Percentiles rank a stretch among this genome's conserved stretches.
phyloP scores from a whole-genome alignment of 2,888 invertebrate genomes.

The Liodrosophila aerea region DNA sequence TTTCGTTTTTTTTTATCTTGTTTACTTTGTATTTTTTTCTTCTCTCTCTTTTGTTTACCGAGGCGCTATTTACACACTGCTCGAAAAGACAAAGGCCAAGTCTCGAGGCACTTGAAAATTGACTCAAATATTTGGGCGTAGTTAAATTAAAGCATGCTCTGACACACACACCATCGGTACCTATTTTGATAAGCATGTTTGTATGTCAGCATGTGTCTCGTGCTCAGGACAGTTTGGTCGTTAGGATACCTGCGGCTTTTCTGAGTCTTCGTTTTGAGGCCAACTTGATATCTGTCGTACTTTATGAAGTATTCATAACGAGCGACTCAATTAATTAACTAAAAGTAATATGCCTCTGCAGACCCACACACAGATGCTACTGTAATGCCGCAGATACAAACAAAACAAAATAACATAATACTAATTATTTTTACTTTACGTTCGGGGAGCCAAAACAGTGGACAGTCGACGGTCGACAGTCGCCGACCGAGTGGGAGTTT shows the following conservation, averaged over 20 bases:
- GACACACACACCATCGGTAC: slow-evolving; percentile 6
- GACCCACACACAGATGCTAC: slow-evolving; percentile 3
- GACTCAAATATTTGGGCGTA: slow-evolving; percentile 73
- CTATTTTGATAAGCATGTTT: background rate
- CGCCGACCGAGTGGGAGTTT: slow-evolving; percentile 30
- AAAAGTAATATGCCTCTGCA: slow-evolving; percentile 49
- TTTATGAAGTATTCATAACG: slow-evolving; percentile 68
- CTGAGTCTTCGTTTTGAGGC: slow-evolving; percentile 7
- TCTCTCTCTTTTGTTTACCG: slow-evolving; percentile 60
- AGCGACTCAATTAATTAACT: slow-evolving; percentile 76
- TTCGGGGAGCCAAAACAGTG: slow-evolving; percentile 17
- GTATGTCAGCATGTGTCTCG: background rate
- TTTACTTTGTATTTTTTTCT: slow-evolving; percentile 23
- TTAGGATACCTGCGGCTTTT: slow-evolving; percentile 69
- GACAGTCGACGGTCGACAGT: slow-evolving; percentile 1
- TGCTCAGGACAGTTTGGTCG: slow-evolving; percentile 21
- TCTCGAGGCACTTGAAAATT: slow-evolving; percentile 71
- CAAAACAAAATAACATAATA: slow-evolving; percentile 54
- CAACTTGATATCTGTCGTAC: slow-evolving; percentile 46
- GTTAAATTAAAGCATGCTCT: slow-evolving; percentile 58
- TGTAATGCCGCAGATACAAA: background rate
- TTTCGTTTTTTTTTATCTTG: slow-evolving; percentile 3
- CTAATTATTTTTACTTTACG: slow-evolving; percentile 69
- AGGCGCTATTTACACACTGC: slow-evolving; percentile 68
- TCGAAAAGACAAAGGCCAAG: slow-evolving; percentile 76